Evolutionary conservation across 2,797 vertebrate genomes (phyloP), one percentile per base, ranked within the genome.

Genomic region (Etheostoma perlongum): DNA sequence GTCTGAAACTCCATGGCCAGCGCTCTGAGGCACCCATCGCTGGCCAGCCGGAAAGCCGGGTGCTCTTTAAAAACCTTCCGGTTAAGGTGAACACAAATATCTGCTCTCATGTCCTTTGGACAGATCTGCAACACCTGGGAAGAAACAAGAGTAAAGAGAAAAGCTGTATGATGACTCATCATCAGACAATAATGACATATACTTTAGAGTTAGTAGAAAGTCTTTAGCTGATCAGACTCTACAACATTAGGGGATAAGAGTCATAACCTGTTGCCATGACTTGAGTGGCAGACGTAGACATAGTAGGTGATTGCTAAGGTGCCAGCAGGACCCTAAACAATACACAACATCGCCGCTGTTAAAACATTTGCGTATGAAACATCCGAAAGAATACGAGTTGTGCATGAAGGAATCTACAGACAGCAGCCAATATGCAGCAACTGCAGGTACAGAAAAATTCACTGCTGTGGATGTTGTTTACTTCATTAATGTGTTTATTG

Each of bases 1-100:
- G 98, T 99, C 95, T 99, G 98, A 72, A 99, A 99, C 84, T 99
- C 98, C 97, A 99, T 99, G 72, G 98, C 98, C 33, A 99, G 94
- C 0, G 98, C 98, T 18, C 98, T 92, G 19, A 99, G 94, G 61
- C 98, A 99, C 6, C 98, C 98, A 0, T 99, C 98, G 0, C 98
- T 99, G 8, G 98, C 98, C 89, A 99, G 86, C 21, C 98, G 94
- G 91, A 99, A 99, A 5, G 98, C 98, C 0, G 98, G 98, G 79
- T 99, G 98, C 85, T 99, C 98, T 90, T 99, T 99, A 83, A 99
- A 99, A 59, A 99, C 98, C 84, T 99, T 99, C 21, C 98, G 96
- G 93, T 99, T 99, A 72, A 99, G 95, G 67, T 99, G 98, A 69
- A 99, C 98, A 0, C 98, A 99, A 72, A 99, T 99, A 65, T 99